Conservation (phyloP, 2,113 vertebrate genomes). For the Pygoscelis adeliae region DNA sequence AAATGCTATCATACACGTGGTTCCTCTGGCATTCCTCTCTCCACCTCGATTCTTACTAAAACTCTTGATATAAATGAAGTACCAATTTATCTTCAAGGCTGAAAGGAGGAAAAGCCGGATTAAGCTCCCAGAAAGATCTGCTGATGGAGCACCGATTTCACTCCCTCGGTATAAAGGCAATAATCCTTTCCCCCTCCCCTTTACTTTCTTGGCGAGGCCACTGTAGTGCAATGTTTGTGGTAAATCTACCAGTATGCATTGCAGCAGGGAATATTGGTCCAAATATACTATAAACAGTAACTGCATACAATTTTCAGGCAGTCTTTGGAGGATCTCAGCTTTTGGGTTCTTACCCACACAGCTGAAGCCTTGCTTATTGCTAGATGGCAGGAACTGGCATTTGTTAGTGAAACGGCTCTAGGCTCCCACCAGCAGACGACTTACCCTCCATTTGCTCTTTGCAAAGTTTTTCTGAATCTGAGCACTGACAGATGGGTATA, state of each 20-base stretch:
- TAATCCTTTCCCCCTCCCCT: not conserved
- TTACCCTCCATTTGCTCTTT: slow-evolving; percentile 93
- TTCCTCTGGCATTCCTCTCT: not conserved
- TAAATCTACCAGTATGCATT: rapidly evolving
- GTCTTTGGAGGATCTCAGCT: not conserved
- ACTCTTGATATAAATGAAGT: not conserved
- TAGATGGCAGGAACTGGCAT: not conserved
- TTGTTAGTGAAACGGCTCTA: not conserved
- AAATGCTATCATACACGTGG: not conserved
- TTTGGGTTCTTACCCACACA: not conserved
- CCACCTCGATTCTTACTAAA: not conserved
- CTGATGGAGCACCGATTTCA: not conserved
- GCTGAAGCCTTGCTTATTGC: not conserved
- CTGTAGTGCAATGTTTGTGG: rapidly evolving
- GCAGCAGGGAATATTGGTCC: not conserved
- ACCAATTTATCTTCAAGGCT: not conserved
- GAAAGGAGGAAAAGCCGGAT: not conserved
- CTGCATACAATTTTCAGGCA: not conserved
- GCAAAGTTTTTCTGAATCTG: slow-evolving; percentile 94
- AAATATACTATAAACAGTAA: rapidly evolving
- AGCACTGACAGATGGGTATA: slow-evolving; percentile 88
- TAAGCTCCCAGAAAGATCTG: not conserved
- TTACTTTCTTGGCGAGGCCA: not conserved
- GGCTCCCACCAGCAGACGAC: slow-evolving; percentile 3
- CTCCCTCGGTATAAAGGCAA: not conserved